A percentile compares a stretch with the other conserved stretches of the same genome.
phyloP scores from a whole-genome alignment of 2,797 vertebrate species.

The Petrocephalus sullivani region DNA sequence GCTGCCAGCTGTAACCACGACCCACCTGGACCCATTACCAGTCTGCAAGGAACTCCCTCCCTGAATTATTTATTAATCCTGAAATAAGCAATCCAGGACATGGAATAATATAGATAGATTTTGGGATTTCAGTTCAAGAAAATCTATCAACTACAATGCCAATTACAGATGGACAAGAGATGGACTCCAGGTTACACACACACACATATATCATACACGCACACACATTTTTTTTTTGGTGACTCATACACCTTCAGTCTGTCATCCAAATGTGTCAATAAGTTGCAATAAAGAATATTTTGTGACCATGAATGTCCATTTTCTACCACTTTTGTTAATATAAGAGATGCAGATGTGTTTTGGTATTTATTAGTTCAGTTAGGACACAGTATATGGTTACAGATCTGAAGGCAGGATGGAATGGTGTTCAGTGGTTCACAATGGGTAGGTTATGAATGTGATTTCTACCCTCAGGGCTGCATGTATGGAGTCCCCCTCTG shows the following conservation, averaged over 20 bases:
- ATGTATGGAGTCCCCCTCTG: not conserved
- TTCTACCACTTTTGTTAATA: not conserved
- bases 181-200: not conserved
- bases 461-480: not conserved
- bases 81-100: not conserved
- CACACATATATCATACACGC: too few relatives aligned
- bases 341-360: not conserved
- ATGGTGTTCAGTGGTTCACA: not conserved
- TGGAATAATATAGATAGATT: not conserved
- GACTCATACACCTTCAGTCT: not conserved
- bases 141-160: not conserved
- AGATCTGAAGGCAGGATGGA: not conserved
- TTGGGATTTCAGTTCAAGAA: not conserved
- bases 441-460: not conserved
- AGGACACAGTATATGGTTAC: not conserved
- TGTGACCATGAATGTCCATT: not conserved
- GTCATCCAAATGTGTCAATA: not conserved
- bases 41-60: not conserved
- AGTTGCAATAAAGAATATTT: not conserved
- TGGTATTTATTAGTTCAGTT: not conserved
- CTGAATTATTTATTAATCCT: constrained; percentile 11
- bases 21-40: not conserved
- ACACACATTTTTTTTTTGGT: not conserved
- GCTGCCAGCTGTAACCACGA: constrained; percentile 50
- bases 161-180: not conserved